A percentile compares a stretch with the other conserved stretches of the same genome.
Conservation (phyloP, 2,888 invertebrate species). For the Leucozona laternaria region DNA sequence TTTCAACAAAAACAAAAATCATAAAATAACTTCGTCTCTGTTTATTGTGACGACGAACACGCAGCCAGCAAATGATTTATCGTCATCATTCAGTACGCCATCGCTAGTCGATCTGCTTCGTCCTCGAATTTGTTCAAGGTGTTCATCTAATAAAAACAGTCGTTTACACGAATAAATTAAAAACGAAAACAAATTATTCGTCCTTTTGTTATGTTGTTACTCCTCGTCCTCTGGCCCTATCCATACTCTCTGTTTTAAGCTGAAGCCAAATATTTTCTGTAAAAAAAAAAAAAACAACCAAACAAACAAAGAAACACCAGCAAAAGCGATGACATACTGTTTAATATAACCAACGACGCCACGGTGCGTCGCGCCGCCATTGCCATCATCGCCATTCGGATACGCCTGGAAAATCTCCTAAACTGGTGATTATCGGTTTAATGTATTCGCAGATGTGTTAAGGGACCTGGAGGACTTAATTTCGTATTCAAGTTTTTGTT, state of each 20-base stretch:
- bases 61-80: conserved; percentile 19
- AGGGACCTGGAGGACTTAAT: conserved; percentile 34
- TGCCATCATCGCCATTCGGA: neutral
- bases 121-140: conserved; percentile 35
- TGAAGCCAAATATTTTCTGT: neutral
- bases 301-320: neutral
- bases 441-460: conserved; percentile 60
- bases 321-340: conserved; percentile 34
- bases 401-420: conserved; percentile 31
- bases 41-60: conserved; percentile 27
- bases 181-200: conserved; percentile 54
- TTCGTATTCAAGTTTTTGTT: conserved; percentile 54
- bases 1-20: conserved; percentile 2
- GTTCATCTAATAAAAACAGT: conserved; percentile 56
- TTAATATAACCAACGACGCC: conserved; percentile 3
- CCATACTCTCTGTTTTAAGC: neutral
- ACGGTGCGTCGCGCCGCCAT: neutral
- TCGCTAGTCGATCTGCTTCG: conserved; percentile 5
- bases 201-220: conserved; percentile 14
- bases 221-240: neutral
- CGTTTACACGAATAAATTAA: conserved; percentile 64
- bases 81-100: conserved; percentile 7
- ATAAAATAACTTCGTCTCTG: conserved; percentile 27
- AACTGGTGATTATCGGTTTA: conserved; percentile 67
- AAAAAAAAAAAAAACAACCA: neutral